Percentiles rank a stretch among this genome's conserved stretches.
Conservation (phyloP, 2,797 vertebrate genomes). For the Cryptoblepharus egeriae region DNA sequence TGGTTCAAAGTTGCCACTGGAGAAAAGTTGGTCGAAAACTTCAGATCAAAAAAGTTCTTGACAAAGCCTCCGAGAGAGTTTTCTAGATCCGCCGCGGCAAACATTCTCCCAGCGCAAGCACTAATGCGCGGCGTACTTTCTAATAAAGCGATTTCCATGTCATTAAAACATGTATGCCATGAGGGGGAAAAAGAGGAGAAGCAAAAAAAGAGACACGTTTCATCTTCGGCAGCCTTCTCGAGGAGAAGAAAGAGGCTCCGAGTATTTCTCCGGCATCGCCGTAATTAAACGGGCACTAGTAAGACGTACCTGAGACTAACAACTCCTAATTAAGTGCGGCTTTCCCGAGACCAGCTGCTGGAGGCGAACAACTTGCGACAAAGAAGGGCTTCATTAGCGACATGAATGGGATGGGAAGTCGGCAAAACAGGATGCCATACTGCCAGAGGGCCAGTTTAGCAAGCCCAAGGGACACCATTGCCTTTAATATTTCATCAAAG, state of each 20-base stretch:
- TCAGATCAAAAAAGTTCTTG: too few relatives aligned
- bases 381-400: conserved; percentile 25
- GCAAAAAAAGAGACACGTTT: conserved; percentile 17
- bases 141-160: background rate
- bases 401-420: background rate
- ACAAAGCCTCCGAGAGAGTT: background rate
- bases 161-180: conserved; percentile 25
- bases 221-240: background rate
- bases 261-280: conserved; percentile 3
- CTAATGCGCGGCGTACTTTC: background rate
- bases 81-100: background rate
- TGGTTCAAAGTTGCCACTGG: background rate
- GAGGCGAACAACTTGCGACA: conserved; percentile 15
- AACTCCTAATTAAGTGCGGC: conserved; percentile 13
- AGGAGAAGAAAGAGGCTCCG: conserved; percentile 17
- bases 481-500: conserved; percentile 41
- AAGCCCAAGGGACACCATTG: conserved; percentile 7
- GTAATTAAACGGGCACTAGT: conserved; percentile 29
- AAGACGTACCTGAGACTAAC: conserved; percentile 7
- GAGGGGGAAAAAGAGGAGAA: background rate
- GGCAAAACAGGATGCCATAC: background rate
- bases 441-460: conserved; percentile 21
- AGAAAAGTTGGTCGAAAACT: too few relatives aligned
- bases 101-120: background rate
- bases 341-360: conserved; percentile 29